A percentile compares a stretch with the other conserved stretches of the same genome.
Conservation (phyloP, 2,113 vertebrate species). For the Aix galericulata region DNA sequence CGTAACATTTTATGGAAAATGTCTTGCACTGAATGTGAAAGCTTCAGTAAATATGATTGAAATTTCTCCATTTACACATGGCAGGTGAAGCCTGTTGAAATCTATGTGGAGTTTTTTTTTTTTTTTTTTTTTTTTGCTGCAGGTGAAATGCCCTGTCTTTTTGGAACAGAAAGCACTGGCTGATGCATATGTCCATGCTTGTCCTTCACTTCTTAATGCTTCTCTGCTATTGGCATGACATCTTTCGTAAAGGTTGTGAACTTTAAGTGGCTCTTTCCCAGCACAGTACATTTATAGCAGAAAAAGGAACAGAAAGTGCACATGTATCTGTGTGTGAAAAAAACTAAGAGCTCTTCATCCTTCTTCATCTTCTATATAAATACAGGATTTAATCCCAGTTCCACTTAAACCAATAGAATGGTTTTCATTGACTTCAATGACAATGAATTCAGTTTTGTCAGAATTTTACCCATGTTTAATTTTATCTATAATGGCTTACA, state of each 20-base stretch:
- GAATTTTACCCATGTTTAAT: not conserved
- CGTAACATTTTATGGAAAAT: rapidly evolving
- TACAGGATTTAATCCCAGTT: not conserved
- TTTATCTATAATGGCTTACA: not conserved
- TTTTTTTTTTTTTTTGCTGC: not conserved
- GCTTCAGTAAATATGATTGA: not conserved
- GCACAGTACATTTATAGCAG: not conserved
- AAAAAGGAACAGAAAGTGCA: not conserved
- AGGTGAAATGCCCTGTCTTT: not conserved
- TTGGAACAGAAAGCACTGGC: not conserved
- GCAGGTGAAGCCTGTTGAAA: not conserved
- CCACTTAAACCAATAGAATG: not conserved
- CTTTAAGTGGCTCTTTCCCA: not conserved
- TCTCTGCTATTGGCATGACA: not conserved
- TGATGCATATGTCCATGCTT: not conserved
- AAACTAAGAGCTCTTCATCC: not conserved
- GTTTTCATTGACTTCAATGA: not conserved
- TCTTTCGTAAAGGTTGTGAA: not conserved
- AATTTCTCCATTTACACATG: not conserved
- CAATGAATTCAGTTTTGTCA: not conserved
- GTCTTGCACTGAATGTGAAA: not conserved
- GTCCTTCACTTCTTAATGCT: not conserved
- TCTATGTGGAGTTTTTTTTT: not conserved
- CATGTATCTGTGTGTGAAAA: not conserved
- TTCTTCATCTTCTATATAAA: not conserved